Evolutionary conservation across 2,797 vertebrate genomes (phyloP).

Genomic region (Coluber constrictor): DNA sequence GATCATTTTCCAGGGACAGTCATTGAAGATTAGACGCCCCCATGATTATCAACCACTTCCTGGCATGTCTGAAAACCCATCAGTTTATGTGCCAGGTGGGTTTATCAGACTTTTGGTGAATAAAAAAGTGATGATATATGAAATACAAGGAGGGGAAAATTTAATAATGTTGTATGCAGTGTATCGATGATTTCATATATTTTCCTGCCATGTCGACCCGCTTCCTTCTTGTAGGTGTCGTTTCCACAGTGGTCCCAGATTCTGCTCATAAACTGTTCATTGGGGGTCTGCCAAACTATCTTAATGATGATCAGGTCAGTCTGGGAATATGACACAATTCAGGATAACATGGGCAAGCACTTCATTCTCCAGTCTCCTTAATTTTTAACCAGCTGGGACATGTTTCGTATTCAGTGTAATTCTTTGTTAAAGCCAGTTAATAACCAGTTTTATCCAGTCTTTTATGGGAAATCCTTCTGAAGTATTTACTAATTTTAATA

Average conservation of each 20-base stretch:
- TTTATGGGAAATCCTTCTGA: not conserved
- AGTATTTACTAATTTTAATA: not conserved
- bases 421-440: not conserved
- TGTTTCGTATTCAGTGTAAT: too few relatives aligned
- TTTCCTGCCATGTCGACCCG: not conserved
- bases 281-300: conserved; percentile 90
- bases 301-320: conserved; percentile 91
- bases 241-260: conserved; percentile 93
- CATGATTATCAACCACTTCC: conserved; percentile 92
- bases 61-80: conserved; percentile 92
- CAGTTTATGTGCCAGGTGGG: conserved; percentile 91
- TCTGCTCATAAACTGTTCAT: conserved; percentile 94
- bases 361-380: not conserved
- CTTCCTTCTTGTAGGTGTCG: conserved; percentile 74
- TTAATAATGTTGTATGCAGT: not conserved
- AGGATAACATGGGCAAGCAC: not conserved
- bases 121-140: not conserved
- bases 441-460: not conserved
- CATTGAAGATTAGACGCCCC: conserved; percentile 89
- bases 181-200: not conserved
- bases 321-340: not conserved
- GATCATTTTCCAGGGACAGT: conserved; percentile 95
- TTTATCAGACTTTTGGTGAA: not conserved
- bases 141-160: not conserved
- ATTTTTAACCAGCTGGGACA: not conserved